These are phyloP conservation scores for Drosophila buzzatii DNA, from an alignment of 2,888 invertebrate species.

Conservation along the genomic window DNA sequence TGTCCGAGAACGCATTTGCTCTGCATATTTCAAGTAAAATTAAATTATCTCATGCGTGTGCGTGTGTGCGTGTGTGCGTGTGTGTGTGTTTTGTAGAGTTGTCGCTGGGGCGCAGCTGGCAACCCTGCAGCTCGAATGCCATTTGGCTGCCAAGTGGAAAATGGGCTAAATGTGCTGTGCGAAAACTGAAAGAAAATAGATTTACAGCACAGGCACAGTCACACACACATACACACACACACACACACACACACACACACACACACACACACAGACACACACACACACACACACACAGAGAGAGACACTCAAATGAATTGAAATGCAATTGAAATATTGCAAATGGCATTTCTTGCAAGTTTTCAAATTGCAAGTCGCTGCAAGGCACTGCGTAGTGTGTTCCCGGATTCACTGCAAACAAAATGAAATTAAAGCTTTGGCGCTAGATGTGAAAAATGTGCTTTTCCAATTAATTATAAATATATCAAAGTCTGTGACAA, in stretches of 20 bases:
- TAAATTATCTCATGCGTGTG: slow-evolving; percentile 46
- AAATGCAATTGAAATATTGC: slow-evolving; percentile 72
- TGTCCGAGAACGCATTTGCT: no score
- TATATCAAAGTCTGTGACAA: slow-evolving; percentile 15
- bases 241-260: no score
- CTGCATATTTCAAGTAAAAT: slow-evolving; percentile 48
- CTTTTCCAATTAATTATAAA: slow-evolving; percentile 46
- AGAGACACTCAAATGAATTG: slow-evolving; percentile 58
- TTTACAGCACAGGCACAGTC: slow-evolving; percentile 22
- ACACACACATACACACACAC: slow-evolving; percentile 6
- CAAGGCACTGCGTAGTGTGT: neutral
- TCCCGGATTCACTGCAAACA: neutral
- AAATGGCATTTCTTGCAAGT: slow-evolving; percentile 62
- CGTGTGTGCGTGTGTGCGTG: slow-evolving; percentile 1
- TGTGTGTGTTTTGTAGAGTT: neutral
- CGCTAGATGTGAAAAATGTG: slow-evolving; percentile 31
- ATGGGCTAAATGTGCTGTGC: slow-evolving; percentile 51
- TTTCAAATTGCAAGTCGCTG: slow-evolving; percentile 22
- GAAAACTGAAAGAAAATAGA: slow-evolving; percentile 40
- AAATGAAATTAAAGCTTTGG: slow-evolving; percentile 29
- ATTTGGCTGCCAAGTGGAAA: slow-evolving; percentile 26
- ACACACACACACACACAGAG: no score
- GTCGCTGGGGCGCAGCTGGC: slow-evolving; percentile 5
- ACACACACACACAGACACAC: no score
- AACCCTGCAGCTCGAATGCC: slow-evolving; percentile 12